phyloP scores from a whole-genome alignment of 2,797 vertebrate species.

The Anableps anableps region DNA sequence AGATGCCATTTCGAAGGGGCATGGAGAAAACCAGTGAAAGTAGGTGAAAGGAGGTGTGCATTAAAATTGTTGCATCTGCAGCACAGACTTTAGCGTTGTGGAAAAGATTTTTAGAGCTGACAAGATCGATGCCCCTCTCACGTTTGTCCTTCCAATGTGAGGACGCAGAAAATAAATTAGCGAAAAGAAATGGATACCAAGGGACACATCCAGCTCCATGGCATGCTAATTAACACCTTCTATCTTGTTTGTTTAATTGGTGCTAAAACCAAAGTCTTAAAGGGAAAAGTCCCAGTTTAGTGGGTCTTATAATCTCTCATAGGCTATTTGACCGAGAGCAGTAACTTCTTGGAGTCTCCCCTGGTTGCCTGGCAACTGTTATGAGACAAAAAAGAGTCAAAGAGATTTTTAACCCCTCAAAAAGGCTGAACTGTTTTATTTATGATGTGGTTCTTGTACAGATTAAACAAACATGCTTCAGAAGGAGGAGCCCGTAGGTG shows the following conservation, averaged over 20 bases:
- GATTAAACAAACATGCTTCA: conserved; percentile 16
- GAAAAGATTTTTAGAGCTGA: background rate
- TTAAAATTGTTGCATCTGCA: background rate
- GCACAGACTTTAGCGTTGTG: background rate
- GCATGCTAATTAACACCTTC: conserved; percentile 15
- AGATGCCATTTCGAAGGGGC: background rate
- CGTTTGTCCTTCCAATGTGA: background rate
- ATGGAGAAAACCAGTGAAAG: background rate
- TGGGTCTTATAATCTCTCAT: conserved; percentile 14
- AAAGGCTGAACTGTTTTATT: conserved; percentile 6
- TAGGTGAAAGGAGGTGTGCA: background rate
- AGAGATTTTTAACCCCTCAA: conserved; percentile 20
- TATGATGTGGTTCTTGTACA: conserved; percentile 5
- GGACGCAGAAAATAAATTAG: background rate
- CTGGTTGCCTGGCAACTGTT: conserved; percentile 50
- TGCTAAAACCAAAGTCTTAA: conserved; percentile 12
- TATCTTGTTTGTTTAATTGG: conserved; percentile 14
- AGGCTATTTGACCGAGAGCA: conserved; percentile 1
- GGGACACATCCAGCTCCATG: background rate
- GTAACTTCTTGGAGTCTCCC: conserved; percentile 15
- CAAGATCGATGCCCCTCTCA: background rate
- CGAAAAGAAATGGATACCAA: background rate
- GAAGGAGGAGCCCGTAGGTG: background rate
- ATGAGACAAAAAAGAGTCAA: conserved; percentile 14
- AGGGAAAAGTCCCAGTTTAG: conserved; percentile 6